Evolutionary conservation across 1,140 invertebrate genomes (phyloP), one percentile per base, ranked within the genome.

Genomic region (Drosophila murphyi): DNA sequence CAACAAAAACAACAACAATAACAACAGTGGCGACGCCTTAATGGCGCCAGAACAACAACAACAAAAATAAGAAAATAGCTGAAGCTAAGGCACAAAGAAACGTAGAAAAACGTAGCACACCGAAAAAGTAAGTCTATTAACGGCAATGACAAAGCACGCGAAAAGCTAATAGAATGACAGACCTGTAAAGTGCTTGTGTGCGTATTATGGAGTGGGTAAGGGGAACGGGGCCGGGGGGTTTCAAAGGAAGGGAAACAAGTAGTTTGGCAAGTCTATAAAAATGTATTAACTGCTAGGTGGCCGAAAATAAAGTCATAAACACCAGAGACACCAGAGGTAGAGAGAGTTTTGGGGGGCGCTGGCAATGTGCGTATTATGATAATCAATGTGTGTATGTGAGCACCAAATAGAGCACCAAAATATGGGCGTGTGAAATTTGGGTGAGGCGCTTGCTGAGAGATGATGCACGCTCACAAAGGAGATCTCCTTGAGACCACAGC

Each of bases 61-160:
- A 61, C 31, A 43, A 55, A 37, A 48, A 43, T 29, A 69, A 35
- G 55, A 31, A 28, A 28, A 31, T 41, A 43, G 7, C 32, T 28
- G n/a, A 57, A 45, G 39, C 37, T 6, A 8, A 47, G 41, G 6
- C 29, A 43, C 56, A 47, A 56, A 31, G 29, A 54, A 41, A 20
- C 20, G 20, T 39, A 56, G 12, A 57, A 37, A 50, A 55, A 52
- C 8, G 20, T 54, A 39, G 34, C 12, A 54, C 50, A 52, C 45
- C 68, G 64, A 68, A 59, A 77, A 87, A 83, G 73, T 78, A 89
- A 88, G 83, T 88, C 85, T 88, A 88, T 88, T 88, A 88, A 88
- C 83, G 67, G 80, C 83, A 89, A 88, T 88, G 85, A 89, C 83
- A 88, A 83, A 86, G 82, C 80, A 89, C 83, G 85, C 83, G 76